Percentiles rank a stretch among this genome's conserved stretches.
These are phyloP conservation scores for Akabosia matsudoensis DNA, from an alignment of 1,140 invertebrate species.

Conservation along the genomic window DNA sequence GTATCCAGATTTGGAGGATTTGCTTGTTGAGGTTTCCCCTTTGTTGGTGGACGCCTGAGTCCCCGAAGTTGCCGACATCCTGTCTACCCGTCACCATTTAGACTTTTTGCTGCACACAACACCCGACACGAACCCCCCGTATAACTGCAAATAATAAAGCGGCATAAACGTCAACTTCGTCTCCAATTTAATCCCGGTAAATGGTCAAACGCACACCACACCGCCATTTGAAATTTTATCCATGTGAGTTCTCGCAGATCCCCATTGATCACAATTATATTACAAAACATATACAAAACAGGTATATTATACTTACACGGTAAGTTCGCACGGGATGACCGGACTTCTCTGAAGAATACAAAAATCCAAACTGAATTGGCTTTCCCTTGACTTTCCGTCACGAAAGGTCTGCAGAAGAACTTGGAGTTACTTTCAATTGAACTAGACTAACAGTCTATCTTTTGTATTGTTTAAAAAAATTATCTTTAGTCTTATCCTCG, in stretches of 20 bases:
- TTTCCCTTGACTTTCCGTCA: too few relatives aligned
- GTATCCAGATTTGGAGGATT: constrained; percentile 40
- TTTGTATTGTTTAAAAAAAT: too few relatives aligned
- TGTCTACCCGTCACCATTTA: constrained; percentile 44
- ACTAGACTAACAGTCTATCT: too few relatives aligned
- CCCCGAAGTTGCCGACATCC: constrained; percentile 45
- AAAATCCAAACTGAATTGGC: background rate
- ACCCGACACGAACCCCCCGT: constrained; percentile 40
- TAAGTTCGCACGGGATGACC: constrained; percentile 39
- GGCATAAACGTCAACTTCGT: too few relatives aligned
- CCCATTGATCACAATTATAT: background rate
- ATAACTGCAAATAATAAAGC: constrained; percentile 26
- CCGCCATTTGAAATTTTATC: too few relatives aligned
- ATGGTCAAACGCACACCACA: too few relatives aligned
- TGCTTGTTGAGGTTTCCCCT: constrained; percentile 40
- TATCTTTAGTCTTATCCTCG: too few relatives aligned
- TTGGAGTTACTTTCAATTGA: too few relatives aligned
- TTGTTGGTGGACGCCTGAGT: constrained; percentile 43
- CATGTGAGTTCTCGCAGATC: too few relatives aligned
- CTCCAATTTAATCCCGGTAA: too few relatives aligned
- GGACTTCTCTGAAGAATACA: constrained; percentile 2
- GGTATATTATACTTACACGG: constrained; percentile 28
- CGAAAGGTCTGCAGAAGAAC: too few relatives aligned
- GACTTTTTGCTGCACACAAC: background rate
- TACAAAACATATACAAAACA: constrained; percentile 1